Evolutionary conservation across 2,888 invertebrate species (phyloP).

Genomic region (Troilus luridus): DNA sequence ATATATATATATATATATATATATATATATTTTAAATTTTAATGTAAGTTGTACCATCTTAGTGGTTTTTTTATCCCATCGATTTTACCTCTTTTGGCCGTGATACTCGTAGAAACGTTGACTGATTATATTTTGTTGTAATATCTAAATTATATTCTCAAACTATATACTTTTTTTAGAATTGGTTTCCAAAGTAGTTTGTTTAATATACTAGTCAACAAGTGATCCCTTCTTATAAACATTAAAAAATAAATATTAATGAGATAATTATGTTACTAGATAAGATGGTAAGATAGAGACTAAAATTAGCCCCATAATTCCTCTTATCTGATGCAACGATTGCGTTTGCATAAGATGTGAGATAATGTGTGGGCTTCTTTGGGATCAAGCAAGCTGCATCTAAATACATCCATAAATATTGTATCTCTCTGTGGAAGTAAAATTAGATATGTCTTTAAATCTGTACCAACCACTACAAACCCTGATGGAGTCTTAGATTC

Average conservation of each 20-base stretch:
- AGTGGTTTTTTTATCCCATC: too few relatives aligned
- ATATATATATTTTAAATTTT: too few relatives aligned
- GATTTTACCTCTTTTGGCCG: too few relatives aligned
- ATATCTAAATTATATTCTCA: too few relatives aligned
- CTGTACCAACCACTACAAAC: too few relatives aligned
- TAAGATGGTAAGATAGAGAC: neutral
- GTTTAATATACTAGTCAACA: neutral
- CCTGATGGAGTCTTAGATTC: too few relatives aligned
- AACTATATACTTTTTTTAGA: too few relatives aligned
- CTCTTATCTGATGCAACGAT: neutral
- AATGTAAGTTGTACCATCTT: too few relatives aligned
- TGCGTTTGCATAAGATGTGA: neutral
- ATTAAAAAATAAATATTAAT: neutral
- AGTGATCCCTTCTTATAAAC: neutral
- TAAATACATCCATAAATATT: neutral
- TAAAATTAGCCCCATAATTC: conserved; percentile 2
- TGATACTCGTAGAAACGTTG: too few relatives aligned
- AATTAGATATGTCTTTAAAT: neutral
- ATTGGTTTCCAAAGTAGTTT: neutral
- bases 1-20: too few relatives aligned
- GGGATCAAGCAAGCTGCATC: neutral
- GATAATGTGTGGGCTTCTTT: neutral
- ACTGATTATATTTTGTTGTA: too few relatives aligned
- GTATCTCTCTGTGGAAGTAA: neutral
- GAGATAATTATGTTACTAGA: neutral